phyloP scores from a whole-genome alignment of 2,888 invertebrate species.

The Pollenia angustigena region DNA sequence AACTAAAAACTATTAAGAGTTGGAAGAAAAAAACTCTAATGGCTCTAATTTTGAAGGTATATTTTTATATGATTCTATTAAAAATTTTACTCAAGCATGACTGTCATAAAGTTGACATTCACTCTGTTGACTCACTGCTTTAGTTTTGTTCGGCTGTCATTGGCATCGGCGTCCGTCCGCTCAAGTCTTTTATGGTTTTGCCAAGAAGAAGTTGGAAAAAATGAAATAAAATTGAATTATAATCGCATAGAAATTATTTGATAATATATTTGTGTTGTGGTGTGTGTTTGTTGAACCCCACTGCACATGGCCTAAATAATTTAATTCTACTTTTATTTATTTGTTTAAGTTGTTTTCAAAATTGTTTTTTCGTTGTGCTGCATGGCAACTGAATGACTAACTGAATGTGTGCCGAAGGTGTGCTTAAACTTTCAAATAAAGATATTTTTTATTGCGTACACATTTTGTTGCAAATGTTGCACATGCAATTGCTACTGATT shows the following conservation, averaged over 20 bases:
- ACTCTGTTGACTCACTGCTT: conserved; percentile 31
- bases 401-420: conserved; percentile 20
- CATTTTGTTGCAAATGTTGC: conserved; percentile 62
- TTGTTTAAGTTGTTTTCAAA: not conserved
- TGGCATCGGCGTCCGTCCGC: conserved; percentile 4
- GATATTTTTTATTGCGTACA: conserved; percentile 28
- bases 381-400: not conserved
- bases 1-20: conserved; percentile 20
- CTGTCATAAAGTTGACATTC: conserved; percentile 69
- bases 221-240: conserved; percentile 52
- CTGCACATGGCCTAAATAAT: conserved; percentile 58
- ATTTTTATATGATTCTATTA: conserved; percentile 59
- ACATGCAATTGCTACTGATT: conserved; percentile 58
- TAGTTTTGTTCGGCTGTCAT: conserved; percentile 6
- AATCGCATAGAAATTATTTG: conserved; percentile 50
- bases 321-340: conserved; percentile 46
- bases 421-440: conserved; percentile 32
- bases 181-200: conserved; percentile 17
- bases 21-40: conserved; percentile 21
- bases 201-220: not conserved
- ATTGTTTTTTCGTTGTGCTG: not conserved
- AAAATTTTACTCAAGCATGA: conserved; percentile 58
- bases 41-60: conserved; percentile 42
- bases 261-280: conserved; percentile 31
- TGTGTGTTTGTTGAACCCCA: conserved; percentile 25